Evolutionary conservation across 2,888 invertebrate species (phyloP).

Genomic region (Epirrhoe tristata): DNA sequence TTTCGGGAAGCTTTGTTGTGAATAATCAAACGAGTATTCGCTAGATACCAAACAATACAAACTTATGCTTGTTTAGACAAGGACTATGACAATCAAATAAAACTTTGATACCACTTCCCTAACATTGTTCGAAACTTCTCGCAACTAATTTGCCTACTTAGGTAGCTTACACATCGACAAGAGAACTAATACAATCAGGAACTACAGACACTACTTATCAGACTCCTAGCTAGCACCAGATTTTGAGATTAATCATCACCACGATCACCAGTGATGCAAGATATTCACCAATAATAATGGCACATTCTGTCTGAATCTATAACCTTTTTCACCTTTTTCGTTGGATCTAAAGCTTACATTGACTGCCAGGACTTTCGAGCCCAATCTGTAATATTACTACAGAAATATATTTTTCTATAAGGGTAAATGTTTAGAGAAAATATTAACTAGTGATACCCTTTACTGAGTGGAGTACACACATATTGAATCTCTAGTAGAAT

Average conservation of each 20-base stretch:
- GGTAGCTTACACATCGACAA: conserved; percentile 24
- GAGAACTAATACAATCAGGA: conserved; percentile 33
- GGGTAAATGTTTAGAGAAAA: neutral
- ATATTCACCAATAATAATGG: no score
- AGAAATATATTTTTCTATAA: no score
- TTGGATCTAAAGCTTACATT: no score
- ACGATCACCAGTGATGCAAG: no score
- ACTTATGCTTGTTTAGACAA: conserved; percentile 6
- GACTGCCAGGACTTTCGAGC: no score
- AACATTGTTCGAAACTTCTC: conserved; percentile 23
- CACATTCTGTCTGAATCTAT: no score
- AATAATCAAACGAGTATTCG: neutral
- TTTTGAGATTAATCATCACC: neutral
- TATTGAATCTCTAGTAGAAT: conserved; percentile 17
- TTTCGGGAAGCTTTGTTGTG: neutral
- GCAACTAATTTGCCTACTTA: conserved; percentile 30
- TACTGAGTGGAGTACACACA: neutral
- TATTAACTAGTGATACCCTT: neutral
- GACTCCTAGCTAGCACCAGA: conserved; percentile 12
- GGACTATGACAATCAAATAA: conserved; percentile 18
- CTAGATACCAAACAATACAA: neutral
- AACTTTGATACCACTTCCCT: conserved; percentile 5
- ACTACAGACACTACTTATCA: conserved; percentile 27
- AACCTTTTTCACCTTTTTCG: no score
- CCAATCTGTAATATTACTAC: no score